Evolutionary conservation across 1,140 invertebrate species (phyloP).

Genomic region (Caenorhabditis briggsae): DNA sequence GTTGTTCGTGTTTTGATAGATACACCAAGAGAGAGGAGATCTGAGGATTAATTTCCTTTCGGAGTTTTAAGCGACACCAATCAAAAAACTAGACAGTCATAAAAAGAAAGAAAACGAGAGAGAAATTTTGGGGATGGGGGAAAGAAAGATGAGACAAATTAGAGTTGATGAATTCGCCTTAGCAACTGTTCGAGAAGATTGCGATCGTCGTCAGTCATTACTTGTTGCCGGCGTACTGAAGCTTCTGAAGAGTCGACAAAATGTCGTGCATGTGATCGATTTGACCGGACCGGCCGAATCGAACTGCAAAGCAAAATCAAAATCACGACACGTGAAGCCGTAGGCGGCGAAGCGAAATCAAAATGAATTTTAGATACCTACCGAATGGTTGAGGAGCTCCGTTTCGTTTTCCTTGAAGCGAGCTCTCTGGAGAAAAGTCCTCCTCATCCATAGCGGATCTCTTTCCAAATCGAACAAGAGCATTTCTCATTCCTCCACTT

Average conservation of each 20-base stretch:
- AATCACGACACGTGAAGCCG: conserved; percentile 34
- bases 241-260: conserved; percentile 63
- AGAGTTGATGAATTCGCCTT: conserved; percentile 36
- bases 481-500: conserved; percentile 65
- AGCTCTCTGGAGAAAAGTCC: conserved; percentile 36
- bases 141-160: neutral
- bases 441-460: conserved; percentile 35
- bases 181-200: conserved; percentile 45
- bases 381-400: conserved; percentile 68
- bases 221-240: conserved; percentile 63
- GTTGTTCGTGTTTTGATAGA: conserved; percentile 4
- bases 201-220: conserved; percentile 40
- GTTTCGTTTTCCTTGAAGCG: conserved; percentile 66
- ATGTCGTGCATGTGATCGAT: conserved; percentile 69
- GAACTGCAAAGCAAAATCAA: conserved; percentile 63
- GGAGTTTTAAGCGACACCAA: conserved; percentile 38
- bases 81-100: conserved; percentile 41
- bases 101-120: conserved; percentile 33
- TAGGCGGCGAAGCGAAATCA: neutral
- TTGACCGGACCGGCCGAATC: conserved; percentile 66
- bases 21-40: conserved; percentile 32
- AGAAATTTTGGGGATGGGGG: neutral
- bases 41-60: conserved; percentile 2
- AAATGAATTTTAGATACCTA: conserved; percentile 16
- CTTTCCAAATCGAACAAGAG: conserved; percentile 66